phyloP scores from a whole-genome alignment of 2,888 invertebrate species.

The Zootermopsis nevadensis region DNA sequence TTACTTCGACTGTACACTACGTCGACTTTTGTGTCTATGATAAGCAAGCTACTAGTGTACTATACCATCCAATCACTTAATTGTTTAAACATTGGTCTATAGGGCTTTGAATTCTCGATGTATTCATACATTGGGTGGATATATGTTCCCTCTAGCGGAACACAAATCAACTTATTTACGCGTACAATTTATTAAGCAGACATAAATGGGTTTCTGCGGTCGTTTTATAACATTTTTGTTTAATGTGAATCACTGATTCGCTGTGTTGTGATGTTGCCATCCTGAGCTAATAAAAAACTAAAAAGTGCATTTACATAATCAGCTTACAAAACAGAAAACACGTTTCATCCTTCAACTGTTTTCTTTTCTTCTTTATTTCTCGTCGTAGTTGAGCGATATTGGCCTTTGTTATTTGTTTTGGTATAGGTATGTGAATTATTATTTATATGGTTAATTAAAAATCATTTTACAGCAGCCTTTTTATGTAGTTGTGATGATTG shows the following conservation, averaged over 20 bases:
- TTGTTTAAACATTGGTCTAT: conserved; percentile 22
- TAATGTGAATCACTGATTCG: conserved; percentile 6
- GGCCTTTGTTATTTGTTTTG: not conserved
- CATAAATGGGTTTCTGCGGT: conserved; percentile 27
- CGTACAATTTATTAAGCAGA: conserved; percentile 34
- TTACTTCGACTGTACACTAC: not conserved
- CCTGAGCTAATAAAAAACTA: not conserved
- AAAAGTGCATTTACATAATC: not conserved
- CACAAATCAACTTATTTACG: conserved; percentile 28
- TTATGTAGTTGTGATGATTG: too few relatives aligned
- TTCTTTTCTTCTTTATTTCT: not conserved
- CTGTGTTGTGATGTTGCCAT: not conserved
- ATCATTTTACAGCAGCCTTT: too few relatives aligned
- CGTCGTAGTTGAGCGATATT: not conserved
- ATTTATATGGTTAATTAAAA: too few relatives aligned
- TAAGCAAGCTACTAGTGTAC: not conserved
- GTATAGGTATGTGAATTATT: too few relatives aligned
- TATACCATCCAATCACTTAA: conserved; percentile 20
- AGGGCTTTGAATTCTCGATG: conserved; percentile 10
- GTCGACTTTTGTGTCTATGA: not conserved
- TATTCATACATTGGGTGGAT: conserved; percentile 14
- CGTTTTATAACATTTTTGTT: conserved; percentile 24
- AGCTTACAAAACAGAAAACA: not conserved
- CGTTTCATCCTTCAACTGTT: not conserved
- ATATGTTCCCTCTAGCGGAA: conserved; percentile 25